phyloP scores from a whole-genome alignment of 2,888 invertebrate genomes.

The Luperina nickerlii region DNA sequence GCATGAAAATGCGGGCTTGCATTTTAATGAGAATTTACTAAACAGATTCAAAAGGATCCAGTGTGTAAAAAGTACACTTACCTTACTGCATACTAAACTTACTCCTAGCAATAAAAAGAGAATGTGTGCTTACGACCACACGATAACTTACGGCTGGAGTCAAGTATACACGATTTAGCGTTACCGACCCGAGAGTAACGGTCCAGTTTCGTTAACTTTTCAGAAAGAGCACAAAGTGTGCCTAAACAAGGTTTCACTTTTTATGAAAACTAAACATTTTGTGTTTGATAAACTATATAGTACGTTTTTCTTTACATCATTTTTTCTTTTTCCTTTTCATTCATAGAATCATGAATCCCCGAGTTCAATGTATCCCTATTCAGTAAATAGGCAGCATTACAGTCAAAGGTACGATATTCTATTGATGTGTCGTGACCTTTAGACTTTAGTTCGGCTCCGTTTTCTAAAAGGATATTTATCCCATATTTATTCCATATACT shows the following conservation, averaged over 20 bases:
- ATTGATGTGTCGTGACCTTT: constrained; percentile 43
- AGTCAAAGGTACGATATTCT: constrained; percentile 33
- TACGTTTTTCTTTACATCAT: not conserved
- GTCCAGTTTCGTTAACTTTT: not conserved
- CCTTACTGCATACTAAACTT: not conserved
- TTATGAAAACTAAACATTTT: constrained; percentile 17
- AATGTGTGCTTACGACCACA: not conserved
- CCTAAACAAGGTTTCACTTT: not conserved
- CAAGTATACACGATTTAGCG: not conserved
- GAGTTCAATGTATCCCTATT: constrained; percentile 16
- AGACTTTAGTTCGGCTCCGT: not conserved
- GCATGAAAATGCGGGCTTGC: constrained; percentile 2
- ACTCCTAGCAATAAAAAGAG: not conserved
- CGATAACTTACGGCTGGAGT: not conserved
- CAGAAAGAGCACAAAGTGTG: not conserved
- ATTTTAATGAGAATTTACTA: constrained; percentile 15
- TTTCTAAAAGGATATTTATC: not conserved
- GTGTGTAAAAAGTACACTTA: not conserved
- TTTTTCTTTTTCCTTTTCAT: not conserved
- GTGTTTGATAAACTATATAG: not conserved
- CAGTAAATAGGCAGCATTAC: constrained; percentile 14
- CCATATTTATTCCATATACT: constrained; percentile 30
- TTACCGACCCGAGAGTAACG: not conserved
- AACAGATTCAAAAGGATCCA: not conserved
- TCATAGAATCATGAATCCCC: not conserved